Evolutionary conservation across 2,113 vertebrate species (phyloP).

Genomic region (Rhabdomys dilectus): DNA sequence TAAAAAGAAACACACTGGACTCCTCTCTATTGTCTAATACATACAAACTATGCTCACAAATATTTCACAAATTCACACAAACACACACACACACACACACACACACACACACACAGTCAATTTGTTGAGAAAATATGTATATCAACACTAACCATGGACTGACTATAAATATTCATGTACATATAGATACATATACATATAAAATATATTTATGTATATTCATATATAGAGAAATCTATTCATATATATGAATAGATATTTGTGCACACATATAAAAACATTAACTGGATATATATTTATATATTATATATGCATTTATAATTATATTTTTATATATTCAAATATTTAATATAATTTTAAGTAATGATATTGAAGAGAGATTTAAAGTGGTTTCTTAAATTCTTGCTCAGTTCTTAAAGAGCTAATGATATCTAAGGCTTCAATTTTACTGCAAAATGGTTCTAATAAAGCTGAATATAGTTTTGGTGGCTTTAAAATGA

Average conservation of each 20-base stretch:
- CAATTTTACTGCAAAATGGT: background rate
- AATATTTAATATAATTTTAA: background rate
- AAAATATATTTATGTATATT: background rate
- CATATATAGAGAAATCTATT: rapidly evolving
- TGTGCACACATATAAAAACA: background rate
- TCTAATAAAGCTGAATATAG: background rate
- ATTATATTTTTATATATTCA: too few relatives aligned
- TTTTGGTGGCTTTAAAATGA: background rate
- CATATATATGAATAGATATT: background rate
- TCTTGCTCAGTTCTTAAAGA: background rate
- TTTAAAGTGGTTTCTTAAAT: background rate
- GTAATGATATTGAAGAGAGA: background rate
- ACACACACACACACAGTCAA: background rate
- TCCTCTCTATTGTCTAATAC: too few relatives aligned
- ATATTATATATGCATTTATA: background rate
- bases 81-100: background rate
- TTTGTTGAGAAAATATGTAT: background rate
- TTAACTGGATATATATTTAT: background rate
- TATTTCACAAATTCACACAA: background rate
- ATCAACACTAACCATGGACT: background rate
- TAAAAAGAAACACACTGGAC: background rate
- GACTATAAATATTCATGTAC: background rate
- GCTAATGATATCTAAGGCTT: rapidly evolving
- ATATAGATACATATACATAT: background rate
- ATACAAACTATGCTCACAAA: background rate